Percentiles rank a stretch among this genome's conserved stretches.
These are phyloP conservation scores for Arge pagana DNA, from an alignment of 2,888 invertebrate species.

Conservation along the genomic window DNA sequence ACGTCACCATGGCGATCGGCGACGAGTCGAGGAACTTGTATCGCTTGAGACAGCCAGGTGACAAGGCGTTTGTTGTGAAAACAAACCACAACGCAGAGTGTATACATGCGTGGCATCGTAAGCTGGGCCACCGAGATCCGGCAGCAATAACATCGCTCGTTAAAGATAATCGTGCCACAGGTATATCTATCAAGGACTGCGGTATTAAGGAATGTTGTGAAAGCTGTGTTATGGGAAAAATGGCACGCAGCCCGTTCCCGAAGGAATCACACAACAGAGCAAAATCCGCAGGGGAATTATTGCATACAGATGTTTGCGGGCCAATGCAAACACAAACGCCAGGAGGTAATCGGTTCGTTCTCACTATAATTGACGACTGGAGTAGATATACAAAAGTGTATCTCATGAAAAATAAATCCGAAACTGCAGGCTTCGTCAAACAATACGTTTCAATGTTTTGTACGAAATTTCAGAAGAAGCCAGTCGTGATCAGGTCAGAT, in stretches of 20 bases:
- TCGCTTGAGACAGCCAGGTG: not conserved
- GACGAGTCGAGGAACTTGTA: not conserved
- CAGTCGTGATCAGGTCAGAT: slow-evolving; percentile 32
- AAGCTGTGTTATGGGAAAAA: slow-evolving; percentile 36
- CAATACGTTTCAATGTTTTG: slow-evolving; percentile 28
- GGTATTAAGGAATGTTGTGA: slow-evolving; percentile 26
- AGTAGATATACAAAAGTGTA: slow-evolving; percentile 38
- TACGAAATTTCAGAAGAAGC: slow-evolving; percentile 29
- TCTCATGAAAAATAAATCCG: slow-evolving; percentile 35
- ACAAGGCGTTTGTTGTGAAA: not conserved
- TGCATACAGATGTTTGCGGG: slow-evolving; percentile 44
- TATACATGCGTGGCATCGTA: slow-evolving; percentile 31
- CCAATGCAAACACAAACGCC: slow-evolving; percentile 40
- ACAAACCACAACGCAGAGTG: slow-evolving; percentile 24
- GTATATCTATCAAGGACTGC: slow-evolving; percentile 28
- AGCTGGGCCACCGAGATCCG: slow-evolving; percentile 31
- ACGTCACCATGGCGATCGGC: not conserved
- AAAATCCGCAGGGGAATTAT: slow-evolving; percentile 31
- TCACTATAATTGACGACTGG: slow-evolving; percentile 46
- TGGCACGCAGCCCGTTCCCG: slow-evolving; percentile 34
- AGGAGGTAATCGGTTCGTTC: slow-evolving; percentile 37
- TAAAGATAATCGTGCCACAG: not conserved
- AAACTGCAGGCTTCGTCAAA: slow-evolving; percentile 29
- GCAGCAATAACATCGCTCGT: slow-evolving; percentile 9
- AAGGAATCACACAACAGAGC: slow-evolving; percentile 30